Percentiles rank a stretch among this genome's conserved stretches.
phyloP scores from a whole-genome alignment of 2,797 vertebrate species.

The Microcaecilia unicolor region DNA sequence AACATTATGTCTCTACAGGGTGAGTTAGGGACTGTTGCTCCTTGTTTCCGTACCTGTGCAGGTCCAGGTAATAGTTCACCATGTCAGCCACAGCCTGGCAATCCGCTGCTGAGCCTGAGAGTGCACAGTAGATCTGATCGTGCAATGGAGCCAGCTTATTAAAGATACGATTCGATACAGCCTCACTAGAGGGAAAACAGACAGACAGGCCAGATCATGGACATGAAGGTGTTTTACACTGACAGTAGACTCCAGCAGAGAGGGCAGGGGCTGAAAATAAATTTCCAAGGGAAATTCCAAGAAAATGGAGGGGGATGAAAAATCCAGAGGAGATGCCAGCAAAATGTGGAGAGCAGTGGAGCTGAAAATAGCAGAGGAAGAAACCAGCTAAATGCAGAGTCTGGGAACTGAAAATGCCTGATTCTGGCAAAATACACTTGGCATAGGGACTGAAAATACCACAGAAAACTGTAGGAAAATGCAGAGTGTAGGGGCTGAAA shows the following conservation, averaged over 20 bases:
- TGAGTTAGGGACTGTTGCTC: no score
- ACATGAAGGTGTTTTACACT: background rate
- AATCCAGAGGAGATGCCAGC: background rate
- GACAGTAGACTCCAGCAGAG: background rate
- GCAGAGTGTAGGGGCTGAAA: no score
- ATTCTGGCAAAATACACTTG: no score
- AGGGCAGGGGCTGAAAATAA: no score
- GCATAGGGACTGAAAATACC: no score
- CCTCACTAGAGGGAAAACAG: slow-evolving; percentile 38
- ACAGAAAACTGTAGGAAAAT: no score
- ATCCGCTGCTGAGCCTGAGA: slow-evolving; percentile 71
- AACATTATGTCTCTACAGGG: no score
- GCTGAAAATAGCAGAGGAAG: no score
- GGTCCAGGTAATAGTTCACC: slow-evolving; percentile 69
- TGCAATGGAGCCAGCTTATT: slow-evolving; percentile 76
- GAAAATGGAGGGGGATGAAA: no score
- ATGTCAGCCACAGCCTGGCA: slow-evolving; percentile 67
- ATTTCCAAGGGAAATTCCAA: no score
- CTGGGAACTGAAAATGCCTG: no score
- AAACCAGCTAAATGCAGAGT: no score
- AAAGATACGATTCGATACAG: slow-evolving; percentile 67
- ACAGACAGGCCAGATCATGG: background rate
- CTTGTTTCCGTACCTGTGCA: slow-evolving; percentile 73
- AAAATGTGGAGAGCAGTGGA: background rate
- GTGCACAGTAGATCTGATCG: slow-evolving; percentile 73